Conservation (phyloP, 2,888 invertebrate genomes). For the Aphelenchoides bicaudatus region DNA sequence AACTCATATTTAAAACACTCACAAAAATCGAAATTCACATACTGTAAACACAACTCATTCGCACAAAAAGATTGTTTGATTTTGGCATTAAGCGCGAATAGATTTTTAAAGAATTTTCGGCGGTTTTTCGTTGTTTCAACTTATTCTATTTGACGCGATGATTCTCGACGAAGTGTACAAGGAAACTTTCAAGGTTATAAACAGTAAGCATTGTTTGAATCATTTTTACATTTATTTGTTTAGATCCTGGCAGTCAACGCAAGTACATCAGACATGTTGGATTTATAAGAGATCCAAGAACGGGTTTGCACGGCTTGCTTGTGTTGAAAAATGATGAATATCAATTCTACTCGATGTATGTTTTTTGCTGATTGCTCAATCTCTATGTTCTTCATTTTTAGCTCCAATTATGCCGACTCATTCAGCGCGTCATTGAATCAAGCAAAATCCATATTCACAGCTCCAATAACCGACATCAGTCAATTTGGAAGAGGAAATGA, state of each 20-base stretch:
- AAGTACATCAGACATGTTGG: neutral
- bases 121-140: too few species aligned
- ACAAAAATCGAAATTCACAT: too few species aligned
- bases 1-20: too few species aligned
- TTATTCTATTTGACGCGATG: constrained; percentile 14
- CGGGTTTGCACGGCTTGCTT: constrained; percentile 15
- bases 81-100: too few species aligned
- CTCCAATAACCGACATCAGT: neutral
- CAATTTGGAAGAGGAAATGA: constrained; percentile 10
- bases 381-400: constrained; percentile 8
- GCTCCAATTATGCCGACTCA: constrained; percentile 1
- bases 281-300: constrained; percentile 13
- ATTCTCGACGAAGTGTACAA: constrained; percentile 9
- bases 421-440: constrained; percentile 1
- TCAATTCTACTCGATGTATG: constrained; percentile 16
- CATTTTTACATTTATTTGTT: neutral
- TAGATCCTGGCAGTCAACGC: neutral
- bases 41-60: too few species aligned
- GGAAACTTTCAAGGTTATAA: neutral
- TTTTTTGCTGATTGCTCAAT: neutral
- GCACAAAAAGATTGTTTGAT: too few species aligned
- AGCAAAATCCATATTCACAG: neutral
- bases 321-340: constrained; percentile 12
- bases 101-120: too few species aligned
- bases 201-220: constrained; percentile 4